These are phyloP conservation scores for Sebastes goodei DNA, from an alignment of 2,797 vertebrate genomes.

Conservation along the genomic window DNA sequence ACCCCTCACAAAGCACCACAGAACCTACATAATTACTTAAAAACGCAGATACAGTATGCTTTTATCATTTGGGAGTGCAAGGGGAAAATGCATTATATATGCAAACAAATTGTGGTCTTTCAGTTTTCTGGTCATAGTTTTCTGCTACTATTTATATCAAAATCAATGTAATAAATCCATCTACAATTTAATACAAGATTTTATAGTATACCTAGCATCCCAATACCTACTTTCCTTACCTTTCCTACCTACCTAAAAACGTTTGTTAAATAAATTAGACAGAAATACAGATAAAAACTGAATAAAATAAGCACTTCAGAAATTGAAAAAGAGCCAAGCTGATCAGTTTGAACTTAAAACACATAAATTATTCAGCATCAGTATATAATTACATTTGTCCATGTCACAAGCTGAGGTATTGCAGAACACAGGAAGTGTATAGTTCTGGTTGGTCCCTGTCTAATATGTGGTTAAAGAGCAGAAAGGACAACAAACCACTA, in stretches of 20 bases:
- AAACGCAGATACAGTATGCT: background rate
- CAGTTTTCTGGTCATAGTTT: background rate
- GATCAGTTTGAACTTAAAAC: background rate
- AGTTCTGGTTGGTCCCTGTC: conserved; percentile 1
- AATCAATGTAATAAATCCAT: background rate
- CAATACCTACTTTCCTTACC: background rate
- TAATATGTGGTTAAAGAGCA: conserved; percentile 23
- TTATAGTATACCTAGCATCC: background rate
- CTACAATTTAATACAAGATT: background rate
- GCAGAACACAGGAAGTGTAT: conserved; percentile 19
- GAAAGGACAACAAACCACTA: conserved; percentile 12
- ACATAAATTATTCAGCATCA: background rate
- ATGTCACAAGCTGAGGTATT: conserved; percentile 2
- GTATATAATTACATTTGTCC: background rate
- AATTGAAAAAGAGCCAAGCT: background rate
- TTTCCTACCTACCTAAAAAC: background rate
- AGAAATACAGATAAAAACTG: background rate
- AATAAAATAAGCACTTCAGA: background rate
- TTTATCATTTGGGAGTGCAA: too few relatives aligned
- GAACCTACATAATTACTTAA: background rate
- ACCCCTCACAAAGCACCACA: background rate
- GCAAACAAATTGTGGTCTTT: background rate
- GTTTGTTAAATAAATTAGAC: background rate
- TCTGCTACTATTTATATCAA: background rate
- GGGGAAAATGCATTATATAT: background rate